Percentiles rank a stretch among this genome's conserved stretches.
Conservation (phyloP, 2,797 vertebrate genomes). For the Anabas testudineus region DNA sequence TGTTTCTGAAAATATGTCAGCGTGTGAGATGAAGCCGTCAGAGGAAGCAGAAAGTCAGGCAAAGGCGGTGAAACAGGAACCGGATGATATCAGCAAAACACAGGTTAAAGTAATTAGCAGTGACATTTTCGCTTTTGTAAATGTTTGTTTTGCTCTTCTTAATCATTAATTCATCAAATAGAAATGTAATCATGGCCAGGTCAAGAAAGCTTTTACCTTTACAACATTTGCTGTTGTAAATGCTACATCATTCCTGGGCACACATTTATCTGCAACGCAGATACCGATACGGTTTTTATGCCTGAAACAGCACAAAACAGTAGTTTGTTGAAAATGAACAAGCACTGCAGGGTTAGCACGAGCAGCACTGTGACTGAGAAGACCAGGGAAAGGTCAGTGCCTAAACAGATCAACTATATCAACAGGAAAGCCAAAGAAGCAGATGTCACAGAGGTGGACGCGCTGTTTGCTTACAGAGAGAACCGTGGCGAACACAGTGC, state of each 20-base stretch:
- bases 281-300: slow-evolving; percentile 6
- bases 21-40: slow-evolving; percentile 49
- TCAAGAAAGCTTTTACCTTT: slow-evolving; percentile 23
- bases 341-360: background rate
- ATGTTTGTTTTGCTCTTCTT: slow-evolving; percentile 31
- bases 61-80: slow-evolving; percentile 15
- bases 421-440: slow-evolving; percentile 34
- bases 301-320: slow-evolving; percentile 27
- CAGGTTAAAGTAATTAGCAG: slow-evolving; percentile 33
- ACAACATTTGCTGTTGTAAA: slow-evolving; percentile 15
- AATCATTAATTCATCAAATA: slow-evolving; percentile 22
- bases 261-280: background rate
- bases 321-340: slow-evolving; percentile 21
- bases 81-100: slow-evolving; percentile 3
- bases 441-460: slow-evolving; percentile 40
- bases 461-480: slow-evolving; percentile 20
- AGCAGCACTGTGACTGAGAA: slow-evolving; percentile 23
- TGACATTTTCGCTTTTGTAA: slow-evolving; percentile 43
- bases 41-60: slow-evolving; percentile 19
- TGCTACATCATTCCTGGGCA: background rate
- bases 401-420: slow-evolving; percentile 39
- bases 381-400: slow-evolving; percentile 11
- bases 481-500: background rate
- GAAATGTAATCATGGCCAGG: background rate
- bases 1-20: slow-evolving; percentile 67